A percentile compares a stretch with the other conserved stretches of the same genome.
phyloP scores from a whole-genome alignment of 2,888 invertebrate genomes.

The Mechanitis messenoides region DNA sequence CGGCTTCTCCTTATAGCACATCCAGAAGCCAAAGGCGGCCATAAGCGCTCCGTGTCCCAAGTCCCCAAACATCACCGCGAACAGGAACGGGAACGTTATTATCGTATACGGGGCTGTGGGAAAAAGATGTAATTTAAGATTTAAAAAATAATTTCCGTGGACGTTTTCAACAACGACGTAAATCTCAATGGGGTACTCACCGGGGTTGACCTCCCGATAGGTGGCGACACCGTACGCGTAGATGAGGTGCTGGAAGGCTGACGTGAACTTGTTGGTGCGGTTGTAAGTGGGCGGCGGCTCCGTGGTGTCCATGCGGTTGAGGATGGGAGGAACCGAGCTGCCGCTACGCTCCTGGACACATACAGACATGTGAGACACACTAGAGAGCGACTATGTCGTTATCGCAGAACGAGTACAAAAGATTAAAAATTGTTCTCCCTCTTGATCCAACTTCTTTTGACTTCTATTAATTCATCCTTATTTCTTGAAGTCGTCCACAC shows the following conservation, averaged over 20 bases:
- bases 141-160: no score
- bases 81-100: slow-evolving; percentile 98
- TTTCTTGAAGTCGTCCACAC: no score
- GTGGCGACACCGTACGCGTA: slow-evolving; percentile 97
- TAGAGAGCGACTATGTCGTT: no score
- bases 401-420: no score
- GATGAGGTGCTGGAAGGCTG: slow-evolving; percentile 95
- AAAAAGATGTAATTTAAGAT: not conserved
- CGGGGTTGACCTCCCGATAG: slow-evolving; percentile 97
- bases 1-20: slow-evolving; percentile 95
- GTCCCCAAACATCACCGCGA: slow-evolving; percentile 99
- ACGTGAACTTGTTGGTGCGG: slow-evolving; percentile 96
- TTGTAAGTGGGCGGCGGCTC: slow-evolving; percentile 97
- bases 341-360: slow-evolving; percentile 88
- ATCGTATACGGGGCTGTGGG: slow-evolving; percentile 92
- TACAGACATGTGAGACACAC: not conserved
- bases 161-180: no score
- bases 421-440: no score
- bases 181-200: slow-evolving; percentile 47
- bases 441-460: not conserved
- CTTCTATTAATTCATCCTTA: no score
- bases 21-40: slow-evolving; percentile 94
- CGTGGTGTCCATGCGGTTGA: slow-evolving; percentile 94
- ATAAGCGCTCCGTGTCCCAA: slow-evolving; percentile 95
- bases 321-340: slow-evolving; percentile 95